Evolutionary conservation across 2,797 vertebrate species (phyloP).

Genomic region (Setipinna tenuifilis): DNA sequence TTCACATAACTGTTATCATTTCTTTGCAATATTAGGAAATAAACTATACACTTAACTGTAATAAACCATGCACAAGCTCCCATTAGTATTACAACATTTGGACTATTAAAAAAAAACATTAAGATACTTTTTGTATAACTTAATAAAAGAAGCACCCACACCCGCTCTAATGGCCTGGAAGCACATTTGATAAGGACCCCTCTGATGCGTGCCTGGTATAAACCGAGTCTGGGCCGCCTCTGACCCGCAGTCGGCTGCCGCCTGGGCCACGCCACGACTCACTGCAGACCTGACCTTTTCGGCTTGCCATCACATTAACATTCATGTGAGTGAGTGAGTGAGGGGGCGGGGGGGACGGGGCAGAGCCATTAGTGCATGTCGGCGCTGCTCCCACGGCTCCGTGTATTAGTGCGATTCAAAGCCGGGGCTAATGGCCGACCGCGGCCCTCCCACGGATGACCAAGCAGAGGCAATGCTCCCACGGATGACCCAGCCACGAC

Average conservation of each 20-base stretch:
- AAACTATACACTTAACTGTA: not conserved
- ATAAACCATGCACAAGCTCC: not conserved
- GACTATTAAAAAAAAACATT: not conserved
- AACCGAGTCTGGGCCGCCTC: slow-evolving; percentile 23
- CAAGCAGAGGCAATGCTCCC: not conserved
- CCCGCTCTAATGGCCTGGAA: not conserved
- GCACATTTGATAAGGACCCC: slow-evolving; percentile 40
- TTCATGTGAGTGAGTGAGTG: slow-evolving; percentile 34
- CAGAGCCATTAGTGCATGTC: slow-evolving; percentile 7
- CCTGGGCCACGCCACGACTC: not conserved
- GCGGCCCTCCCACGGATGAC: not conserved
- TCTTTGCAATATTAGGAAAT: not conserved
- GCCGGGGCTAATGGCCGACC: not conserved
- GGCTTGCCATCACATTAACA: slow-evolving; percentile 40
- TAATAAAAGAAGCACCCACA: not conserved
- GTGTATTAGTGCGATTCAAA: not conserved
- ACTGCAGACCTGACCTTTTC: slow-evolving; percentile 50
- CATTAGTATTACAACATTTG: not conserved
- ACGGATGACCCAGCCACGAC: no score
- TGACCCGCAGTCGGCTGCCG: not conserved
- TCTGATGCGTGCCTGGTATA: slow-evolving; percentile 6
- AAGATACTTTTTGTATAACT: not conserved
- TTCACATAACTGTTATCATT: not conserved
- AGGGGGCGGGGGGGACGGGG: not conserved
- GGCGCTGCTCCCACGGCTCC: not conserved